Conservation (phyloP, 2,888 invertebrate genomes). For the Lithosia quadra region DNA sequence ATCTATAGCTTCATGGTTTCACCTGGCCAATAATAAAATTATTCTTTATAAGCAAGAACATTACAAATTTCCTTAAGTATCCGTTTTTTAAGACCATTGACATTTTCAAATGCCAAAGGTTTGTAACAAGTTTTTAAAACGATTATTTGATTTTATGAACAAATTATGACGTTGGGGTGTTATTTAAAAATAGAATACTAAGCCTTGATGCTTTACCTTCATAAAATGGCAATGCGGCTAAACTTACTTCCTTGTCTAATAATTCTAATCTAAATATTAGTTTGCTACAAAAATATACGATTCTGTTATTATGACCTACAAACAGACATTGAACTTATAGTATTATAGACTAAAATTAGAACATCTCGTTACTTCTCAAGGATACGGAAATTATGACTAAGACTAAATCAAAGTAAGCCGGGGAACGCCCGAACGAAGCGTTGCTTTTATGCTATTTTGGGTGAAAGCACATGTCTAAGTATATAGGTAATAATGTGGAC, state of each 20-base stretch:
- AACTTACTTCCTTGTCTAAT: not conserved
- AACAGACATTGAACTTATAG: not conserved
- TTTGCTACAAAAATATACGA: not conserved
- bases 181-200: not conserved
- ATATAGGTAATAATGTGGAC: not conserved
- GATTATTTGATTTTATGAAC: not conserved
- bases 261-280: not conserved
- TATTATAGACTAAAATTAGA: slow-evolving; percentile 1
- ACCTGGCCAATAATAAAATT: not conserved
- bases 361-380: not conserved
- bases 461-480: not conserved
- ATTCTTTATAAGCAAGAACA: too few species aligned
- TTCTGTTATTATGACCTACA: not conserved
- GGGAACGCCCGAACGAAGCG: not conserved
- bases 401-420: not conserved
- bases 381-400: not conserved
- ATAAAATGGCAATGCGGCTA: not conserved
- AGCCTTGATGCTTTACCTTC: not conserved
- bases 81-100: not conserved
- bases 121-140: not conserved
- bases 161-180: not conserved
- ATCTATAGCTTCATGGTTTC: too few species aligned
- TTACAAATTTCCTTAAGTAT: too few species aligned
- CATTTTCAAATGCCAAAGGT: not conserved
- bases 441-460: slow-evolving; percentile 1